Evolutionary conservation across 2,113 vertebrate genomes (phyloP).

Genomic region (Ictidomys tridecemlineatus): DNA sequence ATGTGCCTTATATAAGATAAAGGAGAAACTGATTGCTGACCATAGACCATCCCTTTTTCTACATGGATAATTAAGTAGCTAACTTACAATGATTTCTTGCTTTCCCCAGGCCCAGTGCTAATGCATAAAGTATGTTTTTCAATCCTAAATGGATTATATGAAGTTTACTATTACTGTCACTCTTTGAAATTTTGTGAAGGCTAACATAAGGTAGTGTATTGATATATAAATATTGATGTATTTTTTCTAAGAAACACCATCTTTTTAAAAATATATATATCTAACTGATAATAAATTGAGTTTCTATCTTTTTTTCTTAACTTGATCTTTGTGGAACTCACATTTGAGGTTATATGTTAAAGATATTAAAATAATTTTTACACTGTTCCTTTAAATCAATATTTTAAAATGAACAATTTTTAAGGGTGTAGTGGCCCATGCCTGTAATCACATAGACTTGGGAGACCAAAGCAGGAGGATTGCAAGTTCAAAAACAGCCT

Average conservation of each 20-base stretch:
- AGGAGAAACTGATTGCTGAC: not conserved
- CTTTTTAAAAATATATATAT: not conserved
- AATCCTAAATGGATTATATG: not conserved
- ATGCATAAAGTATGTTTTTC: not conserved
- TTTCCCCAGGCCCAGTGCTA: not conserved
- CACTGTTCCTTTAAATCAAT: not conserved
- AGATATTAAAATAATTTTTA: not conserved
- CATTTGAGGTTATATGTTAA: not conserved
- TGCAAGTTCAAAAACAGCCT: too few species aligned
- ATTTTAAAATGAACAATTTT: not conserved
- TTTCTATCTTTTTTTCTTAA: not conserved
- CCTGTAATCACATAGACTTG: not conserved
- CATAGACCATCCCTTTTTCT: not conserved
- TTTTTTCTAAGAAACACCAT: not conserved
- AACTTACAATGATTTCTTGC: not conserved
- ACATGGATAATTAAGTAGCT: not conserved
- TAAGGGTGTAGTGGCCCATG: too few species aligned
- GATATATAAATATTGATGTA: not conserved
- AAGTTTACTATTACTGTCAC: not conserved
- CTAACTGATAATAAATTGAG: conserved; percentile 13
- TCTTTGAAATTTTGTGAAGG: not conserved
- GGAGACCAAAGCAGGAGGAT: too few species aligned
- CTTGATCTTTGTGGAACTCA: not conserved
- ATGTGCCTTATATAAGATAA: not conserved
- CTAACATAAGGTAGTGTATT: not conserved